Evolutionary conservation across 2,888 invertebrate species (phyloP).

Genomic region (Xanthia icteritia): DNA sequence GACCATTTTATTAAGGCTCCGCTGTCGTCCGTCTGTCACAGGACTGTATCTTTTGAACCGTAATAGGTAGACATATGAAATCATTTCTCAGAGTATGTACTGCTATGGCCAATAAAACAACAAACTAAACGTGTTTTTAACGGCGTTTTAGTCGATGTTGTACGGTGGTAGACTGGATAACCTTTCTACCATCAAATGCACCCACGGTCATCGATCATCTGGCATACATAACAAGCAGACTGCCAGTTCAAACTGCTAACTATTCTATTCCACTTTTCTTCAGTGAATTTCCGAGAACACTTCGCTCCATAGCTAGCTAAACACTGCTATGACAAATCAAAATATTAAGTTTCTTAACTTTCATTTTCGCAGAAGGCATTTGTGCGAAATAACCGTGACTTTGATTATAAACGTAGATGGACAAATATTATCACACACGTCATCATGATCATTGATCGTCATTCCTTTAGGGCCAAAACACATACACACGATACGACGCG

Average conservation of each 20-base stretch:
- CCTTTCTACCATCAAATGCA: not conserved
- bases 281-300: not conserved
- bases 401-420: not conserved
- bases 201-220: not conserved
- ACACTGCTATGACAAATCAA: not conserved
- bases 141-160: not conserved
- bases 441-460: not conserved
- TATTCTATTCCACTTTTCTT: not conserved
- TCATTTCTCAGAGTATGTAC: too few species aligned
- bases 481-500: too few species aligned
- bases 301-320: not conserved
- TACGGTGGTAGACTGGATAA: not conserved
- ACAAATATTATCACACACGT: not conserved
- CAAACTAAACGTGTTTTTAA: not conserved
- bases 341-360: not conserved
- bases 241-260: not conserved
- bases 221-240: not conserved
- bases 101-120: too few species aligned
- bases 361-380: not conserved
- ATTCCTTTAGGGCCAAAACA: too few species aligned
- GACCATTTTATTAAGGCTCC: too few species aligned
- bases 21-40: too few species aligned
- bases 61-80: too few species aligned
- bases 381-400: not conserved
- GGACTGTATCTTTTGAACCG: too few species aligned